phyloP scores from a whole-genome alignment of 2,888 invertebrate species.

The Agonum fuliginosum region DNA sequence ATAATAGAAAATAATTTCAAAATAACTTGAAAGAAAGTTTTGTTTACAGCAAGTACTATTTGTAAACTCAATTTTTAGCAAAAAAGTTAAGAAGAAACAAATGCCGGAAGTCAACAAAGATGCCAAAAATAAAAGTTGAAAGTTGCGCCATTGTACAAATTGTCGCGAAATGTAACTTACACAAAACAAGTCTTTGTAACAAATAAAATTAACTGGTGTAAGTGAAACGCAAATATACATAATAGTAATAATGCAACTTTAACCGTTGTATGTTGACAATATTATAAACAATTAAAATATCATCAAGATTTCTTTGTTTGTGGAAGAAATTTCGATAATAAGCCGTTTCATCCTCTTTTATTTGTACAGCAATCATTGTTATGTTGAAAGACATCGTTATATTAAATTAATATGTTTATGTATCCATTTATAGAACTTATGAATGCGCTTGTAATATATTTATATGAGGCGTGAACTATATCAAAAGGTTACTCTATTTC shows the following conservation, averaged over 20 bases:
- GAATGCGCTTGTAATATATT: neutral
- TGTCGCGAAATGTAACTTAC: neutral
- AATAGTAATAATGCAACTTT: slow-evolving; percentile 3
- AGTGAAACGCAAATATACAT: neutral
- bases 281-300: slow-evolving; percentile 21
- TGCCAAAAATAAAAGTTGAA: neutral
- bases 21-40: neutral
- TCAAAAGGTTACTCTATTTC: slow-evolving; percentile 6
- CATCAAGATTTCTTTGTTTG: slow-evolving; percentile 14
- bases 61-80: neutral
- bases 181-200: neutral
- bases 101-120: neutral
- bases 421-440: neutral
- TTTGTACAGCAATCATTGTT: neutral
- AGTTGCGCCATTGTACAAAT: neutral
- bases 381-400: neutral
- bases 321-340: neutral
- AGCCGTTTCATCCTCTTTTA: neutral
- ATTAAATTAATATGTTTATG: neutral
- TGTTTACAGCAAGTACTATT: neutral
- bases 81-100: neutral
- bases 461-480: neutral
- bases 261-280: slow-evolving; percentile 6
- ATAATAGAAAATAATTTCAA: too few relatives aligned
- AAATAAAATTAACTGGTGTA: neutral